Conservation (phyloP, 2,797 vertebrate genomes). For the Glossophaga mutica region DNA sequence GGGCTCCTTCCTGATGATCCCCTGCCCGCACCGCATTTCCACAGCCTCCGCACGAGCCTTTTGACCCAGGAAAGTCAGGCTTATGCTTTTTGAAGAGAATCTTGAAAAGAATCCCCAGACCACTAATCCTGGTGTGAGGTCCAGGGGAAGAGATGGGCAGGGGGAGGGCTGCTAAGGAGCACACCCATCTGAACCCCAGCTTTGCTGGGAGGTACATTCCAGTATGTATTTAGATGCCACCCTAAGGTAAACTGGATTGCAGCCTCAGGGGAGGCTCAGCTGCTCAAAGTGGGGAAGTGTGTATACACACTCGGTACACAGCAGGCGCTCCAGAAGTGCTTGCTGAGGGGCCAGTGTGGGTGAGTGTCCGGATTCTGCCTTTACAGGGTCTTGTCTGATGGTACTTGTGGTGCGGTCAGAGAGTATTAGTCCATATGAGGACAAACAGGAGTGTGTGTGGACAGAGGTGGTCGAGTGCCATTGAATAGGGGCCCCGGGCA, state of each 20-base stretch:
- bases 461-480: rapidly evolving
- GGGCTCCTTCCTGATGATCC: neutral
- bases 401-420: neutral
- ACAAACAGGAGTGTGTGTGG: neutral
- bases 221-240: neutral
- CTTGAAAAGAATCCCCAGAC: neutral
- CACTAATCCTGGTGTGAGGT: neutral
- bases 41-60: neutral
- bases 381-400: neutral
- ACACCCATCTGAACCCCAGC: neutral
- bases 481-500: neutral
- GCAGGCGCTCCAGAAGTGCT: neutral
- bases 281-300: neutral
- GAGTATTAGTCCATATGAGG: neutral
- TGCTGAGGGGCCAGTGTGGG: neutral
- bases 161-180: neutral
- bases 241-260: neutral
- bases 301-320: neutral
- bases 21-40: neutral
- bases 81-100: neutral
- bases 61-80: neutral
- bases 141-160: too few species aligned
- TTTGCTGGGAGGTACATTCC: neutral
- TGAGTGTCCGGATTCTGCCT: neutral
- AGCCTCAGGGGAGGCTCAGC: neutral